Evolutionary conservation across 2,797 vertebrate genomes (phyloP).

Genomic region (Megaceryle alcyon): DNA sequence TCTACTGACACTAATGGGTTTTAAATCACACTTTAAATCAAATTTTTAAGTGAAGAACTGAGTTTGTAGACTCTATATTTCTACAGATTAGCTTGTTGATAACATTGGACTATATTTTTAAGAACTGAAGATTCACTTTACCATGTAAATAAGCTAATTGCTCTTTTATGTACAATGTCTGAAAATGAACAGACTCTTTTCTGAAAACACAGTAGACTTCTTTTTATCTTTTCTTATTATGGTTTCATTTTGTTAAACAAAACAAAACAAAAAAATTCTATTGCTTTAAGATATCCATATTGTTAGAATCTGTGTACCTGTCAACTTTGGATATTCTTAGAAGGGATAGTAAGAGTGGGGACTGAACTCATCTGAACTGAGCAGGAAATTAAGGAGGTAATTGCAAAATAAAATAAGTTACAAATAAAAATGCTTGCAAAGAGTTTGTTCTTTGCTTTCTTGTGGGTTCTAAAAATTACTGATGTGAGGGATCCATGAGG

Average conservation of each 20-base stretch:
- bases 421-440: background rate
- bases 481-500: background rate
- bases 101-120: background rate
- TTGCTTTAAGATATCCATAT: background rate
- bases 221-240: background rate
- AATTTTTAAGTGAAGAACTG: background rate
- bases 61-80: background rate
- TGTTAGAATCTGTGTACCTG: background rate
- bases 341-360: background rate
- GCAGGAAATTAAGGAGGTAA: background rate
- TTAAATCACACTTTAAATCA: constrained; percentile 5
- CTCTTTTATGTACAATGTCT: background rate
- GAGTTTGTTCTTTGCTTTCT: background rate
- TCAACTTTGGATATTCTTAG: background rate
- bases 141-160: background rate
- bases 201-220: background rate
- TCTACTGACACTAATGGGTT: background rate
- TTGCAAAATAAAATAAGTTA: background rate
- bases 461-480: background rate
- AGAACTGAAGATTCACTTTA: background rate
- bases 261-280: background rate
- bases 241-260: background rate
- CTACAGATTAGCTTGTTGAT: background rate
- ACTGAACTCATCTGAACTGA: constrained; percentile 4
- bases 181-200: background rate